A percentile compares a stretch with the other conserved stretches of the same genome.
Conservation (phyloP, 2,797 vertebrate genomes). For the Sebastes wilsoni region DNA sequence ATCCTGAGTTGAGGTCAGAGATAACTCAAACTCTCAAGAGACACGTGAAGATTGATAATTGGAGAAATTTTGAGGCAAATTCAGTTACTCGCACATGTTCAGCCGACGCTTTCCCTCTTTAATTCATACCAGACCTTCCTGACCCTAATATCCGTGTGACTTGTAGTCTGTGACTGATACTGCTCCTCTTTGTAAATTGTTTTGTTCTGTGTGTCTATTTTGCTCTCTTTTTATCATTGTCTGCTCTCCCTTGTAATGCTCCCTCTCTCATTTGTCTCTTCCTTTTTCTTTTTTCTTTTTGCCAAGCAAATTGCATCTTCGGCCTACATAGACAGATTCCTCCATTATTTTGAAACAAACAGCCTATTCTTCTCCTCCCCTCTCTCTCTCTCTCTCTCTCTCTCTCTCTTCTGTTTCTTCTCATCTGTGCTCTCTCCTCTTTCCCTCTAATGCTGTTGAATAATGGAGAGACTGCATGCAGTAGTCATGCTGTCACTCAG, state of each 20-base stretch:
- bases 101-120: constrained; percentile 17
- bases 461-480: constrained; percentile 79
- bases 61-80: constrained; percentile 28
- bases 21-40: constrained; percentile 51
- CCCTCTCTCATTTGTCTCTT: constrained; percentile 31
- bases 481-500: constrained; percentile 78
- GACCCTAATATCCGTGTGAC: constrained; percentile 22
- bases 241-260: constrained; percentile 33
- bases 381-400: constrained; percentile 24
- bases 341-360: constrained; percentile 61
- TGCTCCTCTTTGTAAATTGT: constrained; percentile 33
- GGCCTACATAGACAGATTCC: constrained; percentile 45
- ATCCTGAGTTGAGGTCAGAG: constrained; percentile 46
- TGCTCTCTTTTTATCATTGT: constrained; percentile 32
- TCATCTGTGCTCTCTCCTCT: constrained; percentile 61
- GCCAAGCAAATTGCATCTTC: constrained; percentile 47
- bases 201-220: constrained; percentile 41
- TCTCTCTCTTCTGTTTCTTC: constrained; percentile 38
- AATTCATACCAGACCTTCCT: constrained; percentile 46
- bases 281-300: constrained; percentile 2
- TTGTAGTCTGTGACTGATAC: constrained; percentile 47
- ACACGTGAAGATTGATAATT: constrained; percentile 43
- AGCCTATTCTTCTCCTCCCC: constrained; percentile 47
- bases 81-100: constrained; percentile 7
- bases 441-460: constrained; percentile 75